These are phyloP conservation scores for Setophaga coronata DNA, from an alignment of 2,113 vertebrate genomes.

Conservation along the genomic window DNA sequence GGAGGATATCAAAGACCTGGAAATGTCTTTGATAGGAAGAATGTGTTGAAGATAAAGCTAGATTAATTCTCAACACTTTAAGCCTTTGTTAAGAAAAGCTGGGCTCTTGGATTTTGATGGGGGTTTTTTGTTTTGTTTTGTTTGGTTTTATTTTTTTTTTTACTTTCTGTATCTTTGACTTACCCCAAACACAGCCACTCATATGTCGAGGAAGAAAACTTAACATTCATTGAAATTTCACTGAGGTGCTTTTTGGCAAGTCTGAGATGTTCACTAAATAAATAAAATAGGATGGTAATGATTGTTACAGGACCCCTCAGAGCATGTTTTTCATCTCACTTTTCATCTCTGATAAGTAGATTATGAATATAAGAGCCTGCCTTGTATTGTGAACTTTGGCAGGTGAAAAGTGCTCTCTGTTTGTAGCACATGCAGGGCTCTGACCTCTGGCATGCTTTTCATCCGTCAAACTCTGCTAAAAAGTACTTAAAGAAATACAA, in stretches of 20 bases:
- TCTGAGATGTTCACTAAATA: background rate
- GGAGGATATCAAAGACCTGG: background rate
- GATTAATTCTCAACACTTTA: background rate
- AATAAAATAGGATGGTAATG: background rate
- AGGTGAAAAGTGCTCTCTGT: background rate
- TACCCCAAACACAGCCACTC: background rate
- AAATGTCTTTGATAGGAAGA: background rate
- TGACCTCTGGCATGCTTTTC: background rate
- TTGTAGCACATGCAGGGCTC: background rate
- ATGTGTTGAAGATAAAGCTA: background rate
- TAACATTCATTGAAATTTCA: background rate
- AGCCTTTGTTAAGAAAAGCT: background rate
- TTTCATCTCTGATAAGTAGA: background rate
- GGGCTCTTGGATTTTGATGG: background rate
- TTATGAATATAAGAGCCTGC: background rate
- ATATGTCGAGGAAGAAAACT: background rate
- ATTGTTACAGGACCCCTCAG: background rate
- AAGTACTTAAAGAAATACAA: background rate
- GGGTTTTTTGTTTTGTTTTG: accelerated
- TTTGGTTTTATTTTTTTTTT: background rate
- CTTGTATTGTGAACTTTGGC: background rate
- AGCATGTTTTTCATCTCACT: background rate
- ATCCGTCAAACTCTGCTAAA: accelerated
- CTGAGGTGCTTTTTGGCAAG: background rate
- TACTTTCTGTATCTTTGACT: background rate